Evolutionary conservation across 1,140 invertebrate species (phyloP).

Genomic region (Ruditapes philippinarum): DNA sequence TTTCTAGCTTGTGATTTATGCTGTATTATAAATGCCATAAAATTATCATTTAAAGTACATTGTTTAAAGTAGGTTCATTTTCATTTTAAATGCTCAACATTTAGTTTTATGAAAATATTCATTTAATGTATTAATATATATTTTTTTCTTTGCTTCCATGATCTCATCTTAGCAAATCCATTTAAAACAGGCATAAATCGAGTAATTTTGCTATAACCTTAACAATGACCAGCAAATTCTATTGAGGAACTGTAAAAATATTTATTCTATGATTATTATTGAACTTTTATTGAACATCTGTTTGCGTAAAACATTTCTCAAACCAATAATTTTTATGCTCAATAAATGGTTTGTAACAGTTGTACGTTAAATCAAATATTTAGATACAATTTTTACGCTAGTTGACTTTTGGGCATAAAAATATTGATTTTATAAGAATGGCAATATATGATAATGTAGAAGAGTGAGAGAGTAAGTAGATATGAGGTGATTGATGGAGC

Average conservation of each 20-base stretch:
- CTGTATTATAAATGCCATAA: too few species aligned
- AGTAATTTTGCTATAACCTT: too few species aligned
- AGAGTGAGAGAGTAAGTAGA: not conserved
- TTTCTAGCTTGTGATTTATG: too few species aligned
- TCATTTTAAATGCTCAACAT: too few species aligned
- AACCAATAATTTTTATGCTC: not conserved
- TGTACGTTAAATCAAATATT: conserved; percentile 45
- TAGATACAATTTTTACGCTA: conserved; percentile 17
- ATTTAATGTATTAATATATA: too few species aligned
- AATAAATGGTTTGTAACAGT: not conserved
- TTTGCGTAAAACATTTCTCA: not conserved
- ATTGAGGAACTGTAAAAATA: not conserved
- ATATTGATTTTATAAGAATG: not conserved
- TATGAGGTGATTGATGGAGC: not conserved
- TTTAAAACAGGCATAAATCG: too few species aligned
- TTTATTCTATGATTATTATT: not conserved
- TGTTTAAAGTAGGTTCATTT: too few species aligned
- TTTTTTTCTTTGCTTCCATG: too few species aligned
- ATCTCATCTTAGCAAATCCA: too few species aligned
- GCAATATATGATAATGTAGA: conserved; percentile 2
- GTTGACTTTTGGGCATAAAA: conserved; percentile 23
- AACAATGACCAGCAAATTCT: not conserved
- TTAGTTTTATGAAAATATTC: too few species aligned
- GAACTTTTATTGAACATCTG: not conserved
- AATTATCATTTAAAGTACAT: too few species aligned